A percentile compares a stretch with the other conserved stretches of the same genome.
Conservation (phyloP, 2,888 invertebrate genomes). For the Platypus cylindrus region DNA sequence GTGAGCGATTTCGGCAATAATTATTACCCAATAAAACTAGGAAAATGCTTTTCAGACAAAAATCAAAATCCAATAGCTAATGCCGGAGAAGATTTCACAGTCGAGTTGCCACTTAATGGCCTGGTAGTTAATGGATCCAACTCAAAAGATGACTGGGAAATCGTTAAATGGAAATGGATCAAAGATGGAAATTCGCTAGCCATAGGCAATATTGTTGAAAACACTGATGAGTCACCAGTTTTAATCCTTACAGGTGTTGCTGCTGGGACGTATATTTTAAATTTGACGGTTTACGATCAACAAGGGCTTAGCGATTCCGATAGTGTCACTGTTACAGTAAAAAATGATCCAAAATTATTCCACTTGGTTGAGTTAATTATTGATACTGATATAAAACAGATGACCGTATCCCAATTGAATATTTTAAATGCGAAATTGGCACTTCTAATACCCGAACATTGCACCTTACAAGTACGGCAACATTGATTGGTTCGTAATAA, state of each 20-base stretch:
- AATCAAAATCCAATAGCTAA: constrained; percentile 82
- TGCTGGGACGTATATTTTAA: constrained; percentile 78
- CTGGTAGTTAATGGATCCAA: constrained; percentile 72
- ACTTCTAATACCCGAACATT: constrained; percentile 62
- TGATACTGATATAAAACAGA: constrained; percentile 55
- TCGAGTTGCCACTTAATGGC: constrained; percentile 62
- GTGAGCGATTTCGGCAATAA: constrained; percentile 55
- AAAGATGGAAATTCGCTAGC: constrained; percentile 67
- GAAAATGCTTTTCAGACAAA: constrained; percentile 62
- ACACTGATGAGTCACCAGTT: constrained; percentile 62
- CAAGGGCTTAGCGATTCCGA: constrained; percentile 76
- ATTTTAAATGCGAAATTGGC: constrained; percentile 70
- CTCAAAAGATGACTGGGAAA: constrained; percentile 77
- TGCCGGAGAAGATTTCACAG: constrained; percentile 73
- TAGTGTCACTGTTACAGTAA: constrained; percentile 72
- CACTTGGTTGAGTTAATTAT: constrained; percentile 73
- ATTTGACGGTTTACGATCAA: constrained; percentile 78
- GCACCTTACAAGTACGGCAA: constrained; percentile 42
- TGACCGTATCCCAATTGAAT: constrained; percentile 59
- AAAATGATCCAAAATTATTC: constrained; percentile 58
- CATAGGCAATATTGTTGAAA: constrained; percentile 62
- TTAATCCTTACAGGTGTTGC: constrained; percentile 73
- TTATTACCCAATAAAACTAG: too few relatives aligned
- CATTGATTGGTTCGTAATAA: too few relatives aligned
- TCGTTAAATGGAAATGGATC: constrained; percentile 74